phyloP scores from a whole-genome alignment of 2,113 vertebrate genomes.

The Chrysochloris asiatica region DNA sequence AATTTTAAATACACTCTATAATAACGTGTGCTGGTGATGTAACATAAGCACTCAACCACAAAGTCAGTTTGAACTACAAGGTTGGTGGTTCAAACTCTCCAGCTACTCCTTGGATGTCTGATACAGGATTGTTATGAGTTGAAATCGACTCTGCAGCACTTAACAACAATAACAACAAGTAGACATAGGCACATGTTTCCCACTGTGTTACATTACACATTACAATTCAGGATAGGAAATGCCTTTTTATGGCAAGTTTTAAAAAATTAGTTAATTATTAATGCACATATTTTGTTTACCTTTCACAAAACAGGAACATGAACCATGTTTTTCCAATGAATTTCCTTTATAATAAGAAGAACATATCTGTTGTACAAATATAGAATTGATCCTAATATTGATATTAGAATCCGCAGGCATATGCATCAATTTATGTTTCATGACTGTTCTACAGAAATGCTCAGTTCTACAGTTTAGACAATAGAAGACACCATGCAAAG shows the following conservation, averaged over 20 bases:
- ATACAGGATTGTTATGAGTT: too few relatives aligned
- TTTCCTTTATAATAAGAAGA: background rate
- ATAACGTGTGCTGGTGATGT: conserved; percentile 10
- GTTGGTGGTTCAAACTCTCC: too few relatives aligned
- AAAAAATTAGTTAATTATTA: too few relatives aligned
- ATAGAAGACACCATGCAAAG: background rate
- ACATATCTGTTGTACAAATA: background rate
- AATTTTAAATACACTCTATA: conserved; percentile 5
- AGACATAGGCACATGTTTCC: background rate
- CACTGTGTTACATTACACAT: background rate
- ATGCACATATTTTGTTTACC: background rate
- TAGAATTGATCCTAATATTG: background rate
- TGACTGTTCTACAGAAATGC: background rate
- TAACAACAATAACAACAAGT: too few relatives aligned
- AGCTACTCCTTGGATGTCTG: too few relatives aligned
- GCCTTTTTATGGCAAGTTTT: background rate
- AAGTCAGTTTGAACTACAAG: too few relatives aligned
- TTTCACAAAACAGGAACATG: background rate
- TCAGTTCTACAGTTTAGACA: background rate
- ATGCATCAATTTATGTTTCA: background rate
- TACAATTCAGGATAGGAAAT: background rate
- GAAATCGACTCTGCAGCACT: too few relatives aligned
- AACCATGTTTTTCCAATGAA: background rate
- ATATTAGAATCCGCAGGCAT: background rate
- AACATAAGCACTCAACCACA: background rate